These are phyloP conservation scores for Apis florea DNA, from an alignment of 1,140 invertebrate genomes.

Conservation along the genomic window DNA sequence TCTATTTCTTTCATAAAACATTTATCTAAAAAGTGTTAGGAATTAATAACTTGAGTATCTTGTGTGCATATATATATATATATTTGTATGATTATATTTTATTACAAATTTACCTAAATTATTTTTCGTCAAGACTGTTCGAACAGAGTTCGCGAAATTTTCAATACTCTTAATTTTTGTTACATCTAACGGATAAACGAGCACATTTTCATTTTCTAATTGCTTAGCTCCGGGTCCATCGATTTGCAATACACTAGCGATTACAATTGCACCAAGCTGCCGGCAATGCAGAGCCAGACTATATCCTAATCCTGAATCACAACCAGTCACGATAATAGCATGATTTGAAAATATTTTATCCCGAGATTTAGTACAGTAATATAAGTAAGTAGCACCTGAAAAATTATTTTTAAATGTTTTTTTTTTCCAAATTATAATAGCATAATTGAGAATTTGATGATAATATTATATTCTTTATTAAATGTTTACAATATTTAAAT, in stretches of 20 bases:
- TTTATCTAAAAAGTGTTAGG: too few relatives aligned
- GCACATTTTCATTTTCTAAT: constrained; percentile 74
- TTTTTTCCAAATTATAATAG: neutral
- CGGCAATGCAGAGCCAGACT: constrained; percentile 84
- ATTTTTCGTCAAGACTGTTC: constrained; percentile 73
- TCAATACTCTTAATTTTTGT: constrained; percentile 83
- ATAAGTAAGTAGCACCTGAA: constrained; percentile 43
- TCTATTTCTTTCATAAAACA: too few relatives aligned
- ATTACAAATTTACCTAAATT: constrained; percentile 79
- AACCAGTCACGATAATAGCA: constrained; percentile 88
- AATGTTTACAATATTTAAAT: neutral
- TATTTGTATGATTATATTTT: neutral
- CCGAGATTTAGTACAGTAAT: constrained; percentile 8
- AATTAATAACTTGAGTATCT: neutral
- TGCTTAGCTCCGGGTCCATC: constrained; percentile 79
- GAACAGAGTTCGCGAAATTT: constrained; percentile 77
- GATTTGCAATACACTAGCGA: constrained; percentile 86
- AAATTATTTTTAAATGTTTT: neutral
- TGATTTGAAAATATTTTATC: constrained; percentile 64
- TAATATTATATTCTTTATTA: neutral
- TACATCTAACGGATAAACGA: constrained; percentile 84
- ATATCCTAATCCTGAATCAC: constrained; percentile 91
- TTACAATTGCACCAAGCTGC: constrained; percentile 83
- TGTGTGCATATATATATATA: neutral
- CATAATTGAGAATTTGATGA: neutral